Conservation (phyloP, 2,113 vertebrate species). For the Leptobrachium ailaonicum region DNA sequence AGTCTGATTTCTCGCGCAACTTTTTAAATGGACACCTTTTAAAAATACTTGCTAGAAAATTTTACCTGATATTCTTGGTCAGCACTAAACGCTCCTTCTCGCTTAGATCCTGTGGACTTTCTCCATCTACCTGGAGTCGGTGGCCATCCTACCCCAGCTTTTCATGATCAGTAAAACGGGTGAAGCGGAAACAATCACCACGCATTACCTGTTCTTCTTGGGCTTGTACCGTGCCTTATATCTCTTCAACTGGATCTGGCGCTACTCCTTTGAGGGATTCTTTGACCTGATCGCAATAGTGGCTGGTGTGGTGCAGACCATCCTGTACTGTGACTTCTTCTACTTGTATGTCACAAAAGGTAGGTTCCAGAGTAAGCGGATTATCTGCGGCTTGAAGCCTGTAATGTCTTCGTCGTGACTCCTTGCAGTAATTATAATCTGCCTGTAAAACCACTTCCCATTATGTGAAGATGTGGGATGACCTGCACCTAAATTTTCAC, state of each 20-base stretch:
- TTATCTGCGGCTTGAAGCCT: too few species aligned
- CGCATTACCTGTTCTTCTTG: constrained; percentile 97
- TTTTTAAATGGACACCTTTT: too few species aligned
- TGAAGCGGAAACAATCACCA: constrained; percentile 98
- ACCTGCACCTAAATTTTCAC: too few species aligned
- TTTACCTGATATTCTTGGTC: too few species aligned
- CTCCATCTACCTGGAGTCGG: constrained; percentile 96
- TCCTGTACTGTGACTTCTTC: constrained; percentile 99
- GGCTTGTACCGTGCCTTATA: constrained; percentile 96
- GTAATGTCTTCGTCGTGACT: too few species aligned
- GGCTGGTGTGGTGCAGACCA: constrained; percentile 95
- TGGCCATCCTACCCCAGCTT: constrained; percentile 96
- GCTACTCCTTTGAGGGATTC: constrained; percentile 97
- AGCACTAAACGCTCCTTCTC: not conserved
- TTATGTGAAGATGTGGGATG: too few species aligned
- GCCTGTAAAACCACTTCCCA: too few species aligned
- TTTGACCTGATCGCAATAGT: constrained; percentile 98
- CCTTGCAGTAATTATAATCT: too few species aligned
- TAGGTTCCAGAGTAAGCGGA: constrained; percentile 56
- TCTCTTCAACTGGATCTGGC: constrained; percentile 99
- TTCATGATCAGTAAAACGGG: constrained; percentile 99
- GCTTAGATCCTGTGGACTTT: constrained; percentile 96
- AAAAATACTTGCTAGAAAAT: too few species aligned
- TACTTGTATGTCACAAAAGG: constrained; percentile 99
- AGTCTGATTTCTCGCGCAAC: too few species aligned